Base-by-base conservation (phyloP, 2,113 vertebrate genomes). In the Galemys pyrenaicus region DNA sequence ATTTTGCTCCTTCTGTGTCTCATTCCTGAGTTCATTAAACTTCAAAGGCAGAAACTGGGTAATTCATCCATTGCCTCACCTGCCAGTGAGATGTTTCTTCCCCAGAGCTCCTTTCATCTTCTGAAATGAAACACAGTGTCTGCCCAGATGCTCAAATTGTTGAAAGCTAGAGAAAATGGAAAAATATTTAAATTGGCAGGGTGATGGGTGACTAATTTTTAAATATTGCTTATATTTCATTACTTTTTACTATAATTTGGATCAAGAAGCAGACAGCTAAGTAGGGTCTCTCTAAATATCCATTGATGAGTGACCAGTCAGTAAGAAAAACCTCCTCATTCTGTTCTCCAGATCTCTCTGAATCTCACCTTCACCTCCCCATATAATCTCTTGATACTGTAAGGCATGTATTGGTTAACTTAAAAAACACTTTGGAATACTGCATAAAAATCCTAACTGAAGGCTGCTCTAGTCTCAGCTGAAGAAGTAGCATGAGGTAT, bases 41-140 rank as follows among this genome's bases (percentile, higher is more conserved):
- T 90, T 87, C 51, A 95, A 89, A 91, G 94, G n/a, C 46, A 93
- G 37, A 89, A 92, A 51, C 4, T 28, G 58, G 20, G 30, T 79
- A 85, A 92, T 60, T 73, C 32, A 78, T 44, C 12, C 67, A 22
- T 37, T 89, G 64, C 62, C n/a, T 94, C 46, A 32, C 26, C 35
- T 30, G 35, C 12, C 80, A 26, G 28, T 81, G 44, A 94, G 62
- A 32, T 78, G 9, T 80, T 77, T 65, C 67, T 86, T 77, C 41
- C 41, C 24, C 2, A 13, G 16, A 4, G 11, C 20, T 81, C 7
- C 13, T 86, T 74, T 89, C 11, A 84, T 26, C 30, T 87, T 58
- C 37, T 39, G 35, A 75, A 81, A 88, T 68, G 37, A 62, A 78
- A 83, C 0, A 77, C 3, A 35, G 24, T 32, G 6, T 49, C 37